Evolutionary conservation across 2,113 vertebrate species (phyloP).

Genomic region (Candoia aspera): DNA sequence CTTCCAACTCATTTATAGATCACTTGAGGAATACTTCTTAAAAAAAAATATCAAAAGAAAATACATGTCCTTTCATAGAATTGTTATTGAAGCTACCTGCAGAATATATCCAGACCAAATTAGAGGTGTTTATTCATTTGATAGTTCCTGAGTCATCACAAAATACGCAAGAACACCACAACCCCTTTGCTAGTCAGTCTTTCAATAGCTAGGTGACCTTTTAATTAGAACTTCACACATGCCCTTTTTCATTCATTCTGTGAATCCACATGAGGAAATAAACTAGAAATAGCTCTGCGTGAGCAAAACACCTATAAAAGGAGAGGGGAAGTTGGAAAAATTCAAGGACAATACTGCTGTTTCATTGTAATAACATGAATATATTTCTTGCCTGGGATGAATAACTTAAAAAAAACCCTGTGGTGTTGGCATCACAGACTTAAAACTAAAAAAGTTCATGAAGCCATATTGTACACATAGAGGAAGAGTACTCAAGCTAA

Average conservation of each 20-base stretch:
- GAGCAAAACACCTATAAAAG: slow-evolving; percentile 31
- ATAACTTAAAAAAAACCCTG: slow-evolving; percentile 11
- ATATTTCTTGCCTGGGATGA: slow-evolving; percentile 31
- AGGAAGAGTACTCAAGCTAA: slow-evolving; percentile 49
- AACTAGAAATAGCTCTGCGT: slow-evolving; percentile 4
- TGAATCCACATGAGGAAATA: slow-evolving; percentile 5
- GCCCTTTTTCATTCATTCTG: background rate
- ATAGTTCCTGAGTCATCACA: slow-evolving; percentile 60
- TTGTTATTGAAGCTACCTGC: slow-evolving; percentile 61
- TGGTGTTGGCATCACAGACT: slow-evolving; percentile 24
- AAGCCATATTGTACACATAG: slow-evolving; percentile 41
- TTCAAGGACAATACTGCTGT: background rate
- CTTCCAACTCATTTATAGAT: slow-evolving; percentile 67
- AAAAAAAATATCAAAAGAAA: slow-evolving; percentile 54
- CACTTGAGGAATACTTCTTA: slow-evolving; percentile 53
- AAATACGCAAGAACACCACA: slow-evolving; percentile 62
- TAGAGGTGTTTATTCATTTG: slow-evolving; percentile 67
- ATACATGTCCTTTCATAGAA: slow-evolving; percentile 53
- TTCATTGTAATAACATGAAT: slow-evolving; percentile 3
- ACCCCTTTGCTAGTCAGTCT: slow-evolving; percentile 48
- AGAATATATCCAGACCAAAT: slow-evolving; percentile 66
- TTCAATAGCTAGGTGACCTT: slow-evolving; percentile 40
- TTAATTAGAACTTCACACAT: slow-evolving; percentile 53
- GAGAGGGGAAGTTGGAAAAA: slow-evolving; percentile 7
- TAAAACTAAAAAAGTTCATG: slow-evolving; percentile 20